A percentile compares a stretch with the other conserved stretches of the same genome.
These are phyloP conservation scores for Sarcophaga subvicina DNA, from an alignment of 2,888 invertebrate genomes.

Conservation along the genomic window DNA sequence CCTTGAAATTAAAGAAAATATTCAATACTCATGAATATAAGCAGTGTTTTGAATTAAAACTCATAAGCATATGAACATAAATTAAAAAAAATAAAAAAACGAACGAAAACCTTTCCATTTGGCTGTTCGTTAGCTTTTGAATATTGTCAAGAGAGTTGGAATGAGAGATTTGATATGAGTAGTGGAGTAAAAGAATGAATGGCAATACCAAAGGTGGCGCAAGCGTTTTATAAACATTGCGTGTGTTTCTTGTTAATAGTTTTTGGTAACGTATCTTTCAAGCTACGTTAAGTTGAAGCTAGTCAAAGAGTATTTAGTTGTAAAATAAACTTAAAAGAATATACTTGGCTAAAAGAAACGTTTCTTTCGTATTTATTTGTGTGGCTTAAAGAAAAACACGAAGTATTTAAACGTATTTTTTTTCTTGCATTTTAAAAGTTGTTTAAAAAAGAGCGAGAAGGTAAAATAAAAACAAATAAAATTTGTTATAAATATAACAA, in stretches of 20 bases:
- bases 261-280: conserved; percentile 10
- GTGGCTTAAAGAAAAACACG: conserved; percentile 1
- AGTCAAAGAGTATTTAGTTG: conserved; percentile 60
- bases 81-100: neutral
- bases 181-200: conserved; percentile 12
- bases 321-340: conserved; percentile 59
- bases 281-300: conserved; percentile 29
- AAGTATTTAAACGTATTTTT: conserved; percentile 41
- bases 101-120: conserved; percentile 41
- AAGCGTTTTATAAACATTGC: conserved; percentile 53
- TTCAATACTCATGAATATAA: conserved; percentile 1
- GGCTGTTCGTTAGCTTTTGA: conserved; percentile 10
- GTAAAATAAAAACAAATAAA: conserved; percentile 39
- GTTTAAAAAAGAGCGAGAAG: conserved; percentile 40
- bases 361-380: neutral
- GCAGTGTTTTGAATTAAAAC: neutral
- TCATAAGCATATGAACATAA: conserved; percentile 26
- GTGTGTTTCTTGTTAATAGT: conserved; percentile 33
- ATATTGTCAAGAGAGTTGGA: conserved; percentile 3
- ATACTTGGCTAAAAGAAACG: conserved; percentile 30
- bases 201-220: conserved; percentile 51
- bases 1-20: conserved; percentile 63
- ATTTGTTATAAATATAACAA: conserved; percentile 31
- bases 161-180: conserved; percentile 21
- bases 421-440: conserved; percentile 6